phyloP scores from a whole-genome alignment of 2,888 invertebrate genomes.

The Cantharis nigra region DNA sequence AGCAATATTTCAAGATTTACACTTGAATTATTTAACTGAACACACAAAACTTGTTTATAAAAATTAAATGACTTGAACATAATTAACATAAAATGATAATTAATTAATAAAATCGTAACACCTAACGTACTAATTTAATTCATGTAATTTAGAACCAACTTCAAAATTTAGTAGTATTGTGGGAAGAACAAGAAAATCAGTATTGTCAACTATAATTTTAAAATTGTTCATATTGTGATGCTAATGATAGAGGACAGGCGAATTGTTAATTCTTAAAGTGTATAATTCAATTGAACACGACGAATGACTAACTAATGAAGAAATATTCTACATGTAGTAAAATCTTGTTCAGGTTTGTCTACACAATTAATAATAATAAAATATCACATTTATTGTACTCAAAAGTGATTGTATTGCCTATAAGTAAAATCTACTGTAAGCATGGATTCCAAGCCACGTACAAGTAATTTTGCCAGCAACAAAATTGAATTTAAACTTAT shows the following conservation, averaged over 20 bases:
- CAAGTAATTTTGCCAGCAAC: too few species aligned
- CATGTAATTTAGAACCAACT: not conserved
- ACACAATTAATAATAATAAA: not conserved
- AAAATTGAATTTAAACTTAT: too few species aligned
- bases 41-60: not conserved
- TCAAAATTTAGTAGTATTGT: not conserved
- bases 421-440: too few species aligned
- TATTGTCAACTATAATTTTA: not conserved
- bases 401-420: too few species aligned
- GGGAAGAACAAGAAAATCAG: not conserved
- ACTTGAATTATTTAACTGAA: not conserved
- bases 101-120: not conserved
- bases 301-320: not conserved
- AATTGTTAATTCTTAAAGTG: not conserved
- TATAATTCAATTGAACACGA: not conserved
- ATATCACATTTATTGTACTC: not conserved
- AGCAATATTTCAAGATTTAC: not conserved
- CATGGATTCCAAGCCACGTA: too few species aligned
- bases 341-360: not conserved
- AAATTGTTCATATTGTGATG: not conserved
- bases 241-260: not conserved
- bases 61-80: not conserved
- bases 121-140: not conserved
- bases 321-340: not conserved
- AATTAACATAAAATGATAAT: not conserved